These are phyloP conservation scores for Lasaia peninsularis DNA, from an alignment of 1,140 invertebrate genomes.

Conservation along the genomic window DNA sequence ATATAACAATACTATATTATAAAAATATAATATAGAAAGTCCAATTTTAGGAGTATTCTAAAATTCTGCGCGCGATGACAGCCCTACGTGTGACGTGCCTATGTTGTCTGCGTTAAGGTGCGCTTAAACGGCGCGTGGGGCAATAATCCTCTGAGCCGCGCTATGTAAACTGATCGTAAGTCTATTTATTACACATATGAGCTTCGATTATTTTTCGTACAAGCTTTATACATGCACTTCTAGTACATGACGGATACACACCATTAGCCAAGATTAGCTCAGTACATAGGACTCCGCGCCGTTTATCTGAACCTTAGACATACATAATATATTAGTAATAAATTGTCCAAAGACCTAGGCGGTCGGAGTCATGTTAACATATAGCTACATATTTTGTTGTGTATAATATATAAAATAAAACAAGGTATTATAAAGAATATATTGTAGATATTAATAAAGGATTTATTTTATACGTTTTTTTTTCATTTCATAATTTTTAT, in stretches of 20 bases:
- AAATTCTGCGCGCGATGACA: too few relatives aligned
- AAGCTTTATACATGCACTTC: too few relatives aligned
- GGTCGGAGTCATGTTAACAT: constrained; percentile 66
- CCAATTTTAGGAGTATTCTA: not conserved
- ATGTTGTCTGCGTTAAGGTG: not conserved
- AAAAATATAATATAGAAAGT: not conserved
- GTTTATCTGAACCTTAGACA: not conserved
- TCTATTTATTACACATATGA: too few relatives aligned
- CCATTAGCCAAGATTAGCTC: too few relatives aligned
- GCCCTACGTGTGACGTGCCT: not conserved
- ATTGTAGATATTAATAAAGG: constrained; percentile 71
- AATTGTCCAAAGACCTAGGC: constrained; percentile 49
- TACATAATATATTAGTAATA: constrained; percentile 11
- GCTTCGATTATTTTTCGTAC: too few relatives aligned
- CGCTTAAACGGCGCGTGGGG: too few relatives aligned
- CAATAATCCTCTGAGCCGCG: too few relatives aligned
- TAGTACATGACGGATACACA: too few relatives aligned
- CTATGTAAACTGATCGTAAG: too few relatives aligned
- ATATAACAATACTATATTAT: too few relatives aligned
- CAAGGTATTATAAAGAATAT: constrained; percentile 47
- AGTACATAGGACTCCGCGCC: too few relatives aligned
- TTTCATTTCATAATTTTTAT: not conserved
- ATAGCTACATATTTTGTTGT: constrained; percentile 49
- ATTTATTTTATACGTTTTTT: constrained; percentile 17
- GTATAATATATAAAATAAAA: constrained; percentile 61